Evolutionary conservation across 1,140 invertebrate genomes (phyloP), one percentile per base, ranked within the genome.

Genomic region (Scaptomyza hsui): DNA sequence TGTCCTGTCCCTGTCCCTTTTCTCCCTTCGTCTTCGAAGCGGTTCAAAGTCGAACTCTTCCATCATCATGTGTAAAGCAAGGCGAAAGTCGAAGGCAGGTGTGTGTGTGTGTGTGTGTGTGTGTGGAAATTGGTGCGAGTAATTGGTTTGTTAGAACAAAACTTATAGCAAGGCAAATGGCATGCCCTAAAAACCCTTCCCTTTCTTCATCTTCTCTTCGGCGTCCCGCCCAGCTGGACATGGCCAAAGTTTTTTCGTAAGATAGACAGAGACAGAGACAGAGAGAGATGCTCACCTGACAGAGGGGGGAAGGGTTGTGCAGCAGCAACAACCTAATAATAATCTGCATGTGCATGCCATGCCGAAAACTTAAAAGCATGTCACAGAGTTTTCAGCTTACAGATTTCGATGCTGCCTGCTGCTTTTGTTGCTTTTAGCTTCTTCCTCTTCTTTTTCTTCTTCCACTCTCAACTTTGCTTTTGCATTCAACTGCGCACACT

Each of bases 61-160:
- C 81, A 85, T 85, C 81, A 85, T 29, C 26, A 29, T 29, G 26
- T 82, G 70, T 52, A 71, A 48, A 49, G 45, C 35, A 35, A 55
- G 49, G 60, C 63, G 70, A 75, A 81, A 80, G 78, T 70, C 67
- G 65, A 67, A 72, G 67, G 75, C 72, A 81, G 78, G 53, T 26
- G 24, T 26, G 24, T 26, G 24, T 26, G 6, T 26, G 4, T 29
- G 26, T 7, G 26, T 29, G 26, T 29, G 26, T n/a, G 12, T 37
- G 12, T 37, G 32, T 86, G 76, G 81, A 85, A 85, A 85, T 85
- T 85, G 81, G 81, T 86, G 81, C 81, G 81, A 85, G 81, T 85
- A 85, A 85, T 85, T 85, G 81, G 81, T 85, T 85, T 85, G 81
- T 85, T 85, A 85, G 81, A 85, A 85, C 81, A 85, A 85, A 85